Percentiles rank a stretch among this genome's conserved stretches.
Conservation (phyloP, 2,888 invertebrate species). For the Synanthedon formicaeformis region DNA sequence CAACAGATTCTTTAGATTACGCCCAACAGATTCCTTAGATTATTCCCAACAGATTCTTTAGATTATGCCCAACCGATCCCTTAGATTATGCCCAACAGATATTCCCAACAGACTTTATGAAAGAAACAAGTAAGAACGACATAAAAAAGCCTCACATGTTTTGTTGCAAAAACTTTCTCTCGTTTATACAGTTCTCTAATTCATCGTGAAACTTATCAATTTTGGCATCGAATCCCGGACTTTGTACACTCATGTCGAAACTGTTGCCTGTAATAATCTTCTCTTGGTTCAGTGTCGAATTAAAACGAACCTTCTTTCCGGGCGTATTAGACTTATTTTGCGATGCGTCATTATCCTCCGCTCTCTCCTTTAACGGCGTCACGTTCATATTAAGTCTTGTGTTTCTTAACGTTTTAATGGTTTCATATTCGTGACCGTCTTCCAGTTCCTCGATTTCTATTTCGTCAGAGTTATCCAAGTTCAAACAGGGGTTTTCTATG, state of each 20-base stretch:
- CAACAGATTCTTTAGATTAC: too few relatives aligned
- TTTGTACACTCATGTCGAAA: slow-evolving; percentile 52
- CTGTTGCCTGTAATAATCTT: slow-evolving; percentile 63
- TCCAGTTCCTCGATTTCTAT: slow-evolving; percentile 52
- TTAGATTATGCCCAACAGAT: too few relatives aligned
- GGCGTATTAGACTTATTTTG: slow-evolving; percentile 45
- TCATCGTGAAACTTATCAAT: slow-evolving; percentile 65
- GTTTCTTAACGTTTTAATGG: slow-evolving; percentile 53
- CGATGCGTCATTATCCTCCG: slow-evolving; percentile 34
- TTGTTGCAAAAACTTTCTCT: slow-evolving; percentile 56
- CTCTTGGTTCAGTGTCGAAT: slow-evolving; percentile 58
- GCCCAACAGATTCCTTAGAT: too few relatives aligned
- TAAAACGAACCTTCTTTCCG: slow-evolving; percentile 60
- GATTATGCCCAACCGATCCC: too few relatives aligned
- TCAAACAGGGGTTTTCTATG: slow-evolving; percentile 56
- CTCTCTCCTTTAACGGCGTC: slow-evolving; percentile 45
- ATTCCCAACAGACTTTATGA: too few relatives aligned
- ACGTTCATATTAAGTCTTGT: slow-evolving; percentile 55
- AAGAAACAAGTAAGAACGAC: too few relatives aligned
- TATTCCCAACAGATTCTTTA: too few relatives aligned
- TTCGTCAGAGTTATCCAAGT: slow-evolving; percentile 59
- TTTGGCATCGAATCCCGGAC: slow-evolving; percentile 58
- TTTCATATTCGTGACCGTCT: slow-evolving; percentile 55
- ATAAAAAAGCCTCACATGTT: slow-evolving; percentile 33
- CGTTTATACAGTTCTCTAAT: slow-evolving; percentile 63